Percentiles rank a stretch among this genome's conserved stretches.
These are phyloP conservation scores for Liasis olivaceus DNA, from an alignment of 2,797 vertebrate genomes.

Conservation along the genomic window DNA sequence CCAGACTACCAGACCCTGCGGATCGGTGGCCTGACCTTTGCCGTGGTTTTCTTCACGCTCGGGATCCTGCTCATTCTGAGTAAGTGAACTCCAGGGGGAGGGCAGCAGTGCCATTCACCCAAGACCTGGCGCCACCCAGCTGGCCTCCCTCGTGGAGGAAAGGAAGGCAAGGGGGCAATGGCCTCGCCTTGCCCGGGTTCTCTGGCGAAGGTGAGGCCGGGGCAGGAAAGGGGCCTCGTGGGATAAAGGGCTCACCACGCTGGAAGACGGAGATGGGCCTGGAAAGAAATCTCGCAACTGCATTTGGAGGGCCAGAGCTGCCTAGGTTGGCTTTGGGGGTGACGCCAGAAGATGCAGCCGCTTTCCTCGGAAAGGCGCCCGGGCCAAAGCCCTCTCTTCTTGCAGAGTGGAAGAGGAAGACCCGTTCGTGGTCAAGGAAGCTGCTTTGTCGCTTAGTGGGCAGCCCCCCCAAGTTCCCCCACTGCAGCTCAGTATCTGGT, in stretches of 20 bases:
- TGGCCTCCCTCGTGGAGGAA: neutral
- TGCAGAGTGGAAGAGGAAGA: neutral
- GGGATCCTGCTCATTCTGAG: slow-evolving; percentile 96
- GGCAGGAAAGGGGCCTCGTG: neutral
- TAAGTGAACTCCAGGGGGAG: slow-evolving; percentile 69
- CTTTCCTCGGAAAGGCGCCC: neutral
- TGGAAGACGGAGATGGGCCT: neutral
- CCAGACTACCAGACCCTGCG: slow-evolving; percentile 93
- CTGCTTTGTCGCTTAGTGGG: neutral
- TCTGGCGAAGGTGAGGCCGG: neutral
- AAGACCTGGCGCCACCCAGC: neutral
- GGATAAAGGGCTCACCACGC: neutral
- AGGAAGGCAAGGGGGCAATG: neutral
- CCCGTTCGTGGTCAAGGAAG: neutral
- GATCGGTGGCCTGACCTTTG: slow-evolving; percentile 91
- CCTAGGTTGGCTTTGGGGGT: neutral
- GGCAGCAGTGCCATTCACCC: accelerated
- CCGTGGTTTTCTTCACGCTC: slow-evolving; percentile 89
- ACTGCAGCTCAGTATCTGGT: neutral
- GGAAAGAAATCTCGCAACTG: neutral
- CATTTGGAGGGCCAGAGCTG: neutral
- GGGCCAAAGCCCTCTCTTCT: neutral
- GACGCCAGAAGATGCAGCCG: neutral
- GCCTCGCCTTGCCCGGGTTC: neutral
- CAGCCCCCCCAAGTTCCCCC: neutral